Evolutionary conservation across 1,140 invertebrate species (phyloP).

Genomic region (Aphaenogaster rudis): DNA sequence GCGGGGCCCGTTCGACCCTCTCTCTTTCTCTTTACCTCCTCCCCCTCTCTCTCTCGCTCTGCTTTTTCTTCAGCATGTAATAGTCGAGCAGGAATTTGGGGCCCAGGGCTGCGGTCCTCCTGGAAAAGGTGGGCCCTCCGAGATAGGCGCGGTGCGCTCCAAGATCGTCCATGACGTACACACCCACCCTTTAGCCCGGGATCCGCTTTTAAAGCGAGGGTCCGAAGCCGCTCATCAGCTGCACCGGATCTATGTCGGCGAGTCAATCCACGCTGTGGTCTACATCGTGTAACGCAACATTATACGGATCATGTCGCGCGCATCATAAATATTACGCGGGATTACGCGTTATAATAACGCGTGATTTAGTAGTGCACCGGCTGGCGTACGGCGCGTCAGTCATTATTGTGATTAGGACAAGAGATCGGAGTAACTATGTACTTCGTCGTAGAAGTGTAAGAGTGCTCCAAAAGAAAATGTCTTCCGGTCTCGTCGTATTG

Average conservation of each 20-base stretch:
- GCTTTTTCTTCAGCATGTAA: slow-evolving; percentile 63
- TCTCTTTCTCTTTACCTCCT: not conserved
- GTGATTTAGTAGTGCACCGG: not conserved
- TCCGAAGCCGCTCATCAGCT: slow-evolving; percentile 42
- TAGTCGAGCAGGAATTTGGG: slow-evolving; percentile 70
- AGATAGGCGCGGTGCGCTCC: slow-evolving; percentile 40
- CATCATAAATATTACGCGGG: slow-evolving; percentile 55
- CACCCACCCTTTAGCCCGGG: slow-evolving; percentile 50
- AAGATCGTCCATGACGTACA: slow-evolving; percentile 56
- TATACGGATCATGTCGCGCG: slow-evolving; percentile 51
- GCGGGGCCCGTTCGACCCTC: slow-evolving; percentile 25
- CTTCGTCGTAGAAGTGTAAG: not conserved
- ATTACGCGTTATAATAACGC: slow-evolving; percentile 41
- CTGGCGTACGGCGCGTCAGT: not conserved
- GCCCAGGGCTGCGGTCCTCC: slow-evolving; percentile 63
- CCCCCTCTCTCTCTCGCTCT: not conserved
- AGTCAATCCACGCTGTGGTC: slow-evolving; percentile 5
- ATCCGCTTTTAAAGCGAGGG: slow-evolving; percentile 42
- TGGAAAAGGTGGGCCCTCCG: slow-evolving; percentile 53
- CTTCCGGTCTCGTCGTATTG: not conserved
- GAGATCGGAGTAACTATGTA: slow-evolving; percentile 26
- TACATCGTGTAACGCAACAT: slow-evolving; percentile 58
- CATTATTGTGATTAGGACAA: slow-evolving; percentile 59
- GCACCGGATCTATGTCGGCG: slow-evolving; percentile 13
- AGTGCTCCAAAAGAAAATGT: not conserved